phyloP scores from a whole-genome alignment of 2,888 invertebrate species.

The Corythucha ciliata region DNA sequence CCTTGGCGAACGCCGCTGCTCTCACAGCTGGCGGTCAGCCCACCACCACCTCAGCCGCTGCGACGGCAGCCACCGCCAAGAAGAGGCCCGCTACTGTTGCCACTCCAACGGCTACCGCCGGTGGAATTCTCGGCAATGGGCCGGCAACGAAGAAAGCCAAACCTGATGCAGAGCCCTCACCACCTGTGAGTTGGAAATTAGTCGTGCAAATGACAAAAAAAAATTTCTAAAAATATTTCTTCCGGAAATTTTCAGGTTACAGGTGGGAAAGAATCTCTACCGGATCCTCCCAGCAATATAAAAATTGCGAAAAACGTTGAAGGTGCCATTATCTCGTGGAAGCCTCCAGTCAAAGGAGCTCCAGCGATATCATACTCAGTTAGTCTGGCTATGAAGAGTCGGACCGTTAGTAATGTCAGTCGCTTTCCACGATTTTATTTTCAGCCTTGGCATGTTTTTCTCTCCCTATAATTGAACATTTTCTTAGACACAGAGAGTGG shows the following conservation, averaged over 20 bases:
- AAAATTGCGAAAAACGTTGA: slow-evolving; percentile 90
- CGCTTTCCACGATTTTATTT: neutral
- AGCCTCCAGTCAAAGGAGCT: slow-evolving; percentile 81
- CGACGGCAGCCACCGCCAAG: no score
- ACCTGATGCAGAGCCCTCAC: neutral
- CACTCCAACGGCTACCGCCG: no score
- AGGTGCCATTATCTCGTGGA: slow-evolving; percentile 95
- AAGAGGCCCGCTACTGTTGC: no score
- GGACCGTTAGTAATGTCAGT: neutral
- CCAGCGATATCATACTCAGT: slow-evolving; percentile 93
- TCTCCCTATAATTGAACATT: slow-evolving; percentile 24
- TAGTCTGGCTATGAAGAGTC: slow-evolving; percentile 71
- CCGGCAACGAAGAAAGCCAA: neutral
- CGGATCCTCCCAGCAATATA: slow-evolving; percentile 94
- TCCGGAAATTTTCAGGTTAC: no score
- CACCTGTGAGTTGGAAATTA: no score
- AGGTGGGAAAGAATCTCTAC: no score
- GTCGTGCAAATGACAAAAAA: neutral
- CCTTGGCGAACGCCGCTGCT: no score
- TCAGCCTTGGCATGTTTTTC: neutral
- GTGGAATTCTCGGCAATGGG: no score
- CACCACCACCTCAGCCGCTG: no score
- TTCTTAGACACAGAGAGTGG: slow-evolving; percentile 46
- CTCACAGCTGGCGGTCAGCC: no score
- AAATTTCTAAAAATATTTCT: no score